Evolutionary conservation across 2,888 invertebrate species (phyloP).

Genomic region (Xylota segnis): DNA sequence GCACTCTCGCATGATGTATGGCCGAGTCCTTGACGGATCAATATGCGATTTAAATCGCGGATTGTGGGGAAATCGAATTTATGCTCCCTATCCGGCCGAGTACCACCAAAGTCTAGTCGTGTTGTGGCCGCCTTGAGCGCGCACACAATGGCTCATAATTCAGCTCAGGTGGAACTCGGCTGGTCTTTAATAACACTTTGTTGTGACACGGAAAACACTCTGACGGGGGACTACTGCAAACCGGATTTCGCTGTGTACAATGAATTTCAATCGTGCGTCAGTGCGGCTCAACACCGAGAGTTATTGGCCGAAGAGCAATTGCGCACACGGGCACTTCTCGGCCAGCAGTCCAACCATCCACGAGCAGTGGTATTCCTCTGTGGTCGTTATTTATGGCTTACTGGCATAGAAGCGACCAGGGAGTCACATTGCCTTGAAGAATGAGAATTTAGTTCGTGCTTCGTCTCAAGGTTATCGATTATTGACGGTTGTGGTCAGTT

Average conservation of each 20-base stretch:
- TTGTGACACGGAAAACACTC: conserved; percentile 68
- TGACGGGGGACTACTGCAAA: conserved; percentile 64
- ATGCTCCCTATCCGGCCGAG: conserved; percentile 31
- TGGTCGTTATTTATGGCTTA: conserved; percentile 69
- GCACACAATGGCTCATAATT: conserved; percentile 65
- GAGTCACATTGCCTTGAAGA: conserved; percentile 65
- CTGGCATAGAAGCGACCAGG: conserved; percentile 46
- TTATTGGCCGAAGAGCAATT: conserved; percentile 55
- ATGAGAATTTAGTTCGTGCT: conserved; percentile 74
- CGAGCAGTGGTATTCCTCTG: conserved; percentile 37
- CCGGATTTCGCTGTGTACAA: conserved; percentile 65
- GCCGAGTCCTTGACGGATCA: conserved; percentile 69
- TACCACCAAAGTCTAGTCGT: conserved; percentile 40
- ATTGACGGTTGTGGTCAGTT: conserved; percentile 22
- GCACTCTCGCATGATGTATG: conserved; percentile 61
- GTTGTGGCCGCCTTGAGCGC: conserved; percentile 29
- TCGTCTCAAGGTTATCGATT: conserved; percentile 72
- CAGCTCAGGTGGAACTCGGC: conserved; percentile 64
- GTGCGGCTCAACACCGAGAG: conserved; percentile 36
- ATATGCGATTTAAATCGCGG: conserved; percentile 66
- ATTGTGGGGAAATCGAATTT: conserved; percentile 63
- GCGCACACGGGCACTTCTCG: neutral
- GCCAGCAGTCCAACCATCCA: neutral
- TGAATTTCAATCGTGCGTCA: conserved; percentile 72
- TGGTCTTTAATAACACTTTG: conserved; percentile 73